Conservation (phyloP, 2,797 vertebrate genomes). For the Hapalemur alaotrensis region DNA sequence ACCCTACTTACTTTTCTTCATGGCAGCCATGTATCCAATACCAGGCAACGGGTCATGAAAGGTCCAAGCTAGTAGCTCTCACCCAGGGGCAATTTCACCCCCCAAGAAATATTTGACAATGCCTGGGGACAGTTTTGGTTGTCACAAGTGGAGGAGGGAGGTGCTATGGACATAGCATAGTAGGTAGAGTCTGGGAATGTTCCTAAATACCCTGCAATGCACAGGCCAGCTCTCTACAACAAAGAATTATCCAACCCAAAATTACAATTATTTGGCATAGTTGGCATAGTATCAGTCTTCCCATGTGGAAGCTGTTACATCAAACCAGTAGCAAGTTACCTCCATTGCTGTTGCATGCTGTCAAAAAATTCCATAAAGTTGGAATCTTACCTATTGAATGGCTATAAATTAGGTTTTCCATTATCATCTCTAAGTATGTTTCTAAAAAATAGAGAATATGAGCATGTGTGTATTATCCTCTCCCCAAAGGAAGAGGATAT, state of each 20-base stretch:
- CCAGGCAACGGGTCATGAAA: not conserved
- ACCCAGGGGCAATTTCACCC: not conserved
- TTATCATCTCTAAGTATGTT: not conserved
- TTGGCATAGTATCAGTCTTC: not conserved
- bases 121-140: not conserved
- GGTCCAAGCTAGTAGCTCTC: not conserved
- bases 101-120: not conserved
- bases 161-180: not conserved
- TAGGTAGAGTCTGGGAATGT: not conserved
- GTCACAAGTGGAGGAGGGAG: not conserved
- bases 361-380: not conserved
- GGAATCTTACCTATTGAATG: not conserved
- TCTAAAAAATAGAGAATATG: not conserved
- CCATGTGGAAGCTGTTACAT: not conserved
- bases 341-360: not conserved
- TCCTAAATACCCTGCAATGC: not conserved
- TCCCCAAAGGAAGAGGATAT: no score
- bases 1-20: not conserved
- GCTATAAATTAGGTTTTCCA: not conserved
- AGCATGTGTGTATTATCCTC: not conserved
- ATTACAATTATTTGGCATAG: not conserved
- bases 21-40: not conserved
- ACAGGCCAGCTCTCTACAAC: not conserved
- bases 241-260: not conserved
- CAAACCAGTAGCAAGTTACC: not conserved